Base-by-base conservation (phyloP, 1,140 invertebrate species). In the Panagrolaimus sp. region DNA sequence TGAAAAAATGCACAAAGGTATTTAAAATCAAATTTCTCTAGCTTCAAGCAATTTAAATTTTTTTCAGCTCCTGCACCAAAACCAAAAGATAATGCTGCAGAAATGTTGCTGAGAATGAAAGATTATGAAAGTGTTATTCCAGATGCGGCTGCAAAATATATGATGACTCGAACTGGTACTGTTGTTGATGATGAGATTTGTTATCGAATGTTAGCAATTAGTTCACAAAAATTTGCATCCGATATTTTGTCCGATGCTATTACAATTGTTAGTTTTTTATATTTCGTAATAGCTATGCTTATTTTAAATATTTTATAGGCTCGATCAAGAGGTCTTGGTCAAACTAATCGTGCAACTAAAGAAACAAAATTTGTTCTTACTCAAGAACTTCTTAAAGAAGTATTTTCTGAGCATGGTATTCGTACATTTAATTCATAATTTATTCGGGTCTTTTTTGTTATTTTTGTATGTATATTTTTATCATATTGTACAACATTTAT, bases 191-290 rank as follows among this genome's bases (percentile, higher is more conserved):
- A 20, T 23, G 51, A 57, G 9, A 57, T 57, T 27, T 57, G 51
- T 27, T 20, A 20, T 57, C 51, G 51, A 20, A 25, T n/a, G 20
- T 57, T 57, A 20, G 51, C 51, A 25, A 27, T 57, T n/a, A 27
- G 20, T 11, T 14, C 51, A 25, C 51, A 57, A 27, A 57, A 57
- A 27, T 20, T 57, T 25, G 51, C 27, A 27, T 25, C 51, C 5
- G 51, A 57, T 57, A 27, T 57, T 13, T 57, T 57, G n/a, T 57
- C 51, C n/a, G 51, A 57, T 57, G 11, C 51, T 3, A 57, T 57
- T 20, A 57, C 51, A 20, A 57, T 57, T 20, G 51, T 57, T 25
- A n/a, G n/a, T 25, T 25, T 11, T 11, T 11, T 23, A 20, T 0
- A 57, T 4, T 20, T 57, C 14, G 1, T 8, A 16, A n/a, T 5